Conservation (phyloP, 2,888 invertebrate species). For the Anoplius nigerrimus region DNA sequence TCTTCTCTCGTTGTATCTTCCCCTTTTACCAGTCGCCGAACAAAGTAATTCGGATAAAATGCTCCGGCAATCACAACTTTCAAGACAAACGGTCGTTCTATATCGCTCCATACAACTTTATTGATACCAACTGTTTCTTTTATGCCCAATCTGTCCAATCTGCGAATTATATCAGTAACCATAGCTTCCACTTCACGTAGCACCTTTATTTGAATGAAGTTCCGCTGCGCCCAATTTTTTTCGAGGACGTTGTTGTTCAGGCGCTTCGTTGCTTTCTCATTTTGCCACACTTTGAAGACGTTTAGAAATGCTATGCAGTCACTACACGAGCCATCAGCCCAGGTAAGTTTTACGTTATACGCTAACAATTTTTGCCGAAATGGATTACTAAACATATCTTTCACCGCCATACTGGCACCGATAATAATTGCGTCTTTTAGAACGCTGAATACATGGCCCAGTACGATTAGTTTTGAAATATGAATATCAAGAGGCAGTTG, state of each 20-base stretch:
- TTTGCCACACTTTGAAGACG: constrained; percentile 88
- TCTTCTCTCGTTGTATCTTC: constrained; percentile 72
- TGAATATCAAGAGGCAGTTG: constrained; percentile 88
- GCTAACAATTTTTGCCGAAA: constrained; percentile 83
- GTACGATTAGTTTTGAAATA: constrained; percentile 87
- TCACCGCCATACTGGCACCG: constrained; percentile 89
- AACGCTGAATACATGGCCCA: constrained; percentile 91
- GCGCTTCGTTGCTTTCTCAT: constrained; percentile 78
- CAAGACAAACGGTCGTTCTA: constrained; percentile 80
- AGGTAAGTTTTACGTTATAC: constrained; percentile 85
- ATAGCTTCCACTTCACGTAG: constrained; percentile 85
- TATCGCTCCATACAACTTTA: constrained; percentile 74
- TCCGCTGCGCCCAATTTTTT: constrained; percentile 81
- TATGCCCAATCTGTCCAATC: constrained; percentile 81
- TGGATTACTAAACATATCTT: constrained; percentile 86
- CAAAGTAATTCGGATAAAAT: constrained; percentile 95
- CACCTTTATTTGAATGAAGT: constrained; percentile 84
- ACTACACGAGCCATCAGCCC: constrained; percentile 89
- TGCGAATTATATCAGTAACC: constrained; percentile 81
- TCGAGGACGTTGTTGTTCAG: constrained; percentile 77
- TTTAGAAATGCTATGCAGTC: constrained; percentile 90
- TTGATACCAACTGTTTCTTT: constrained; percentile 75
- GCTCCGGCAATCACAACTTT: constrained; percentile 90
- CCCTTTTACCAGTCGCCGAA: constrained; percentile 74
- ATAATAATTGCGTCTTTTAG: constrained; percentile 91